Evolutionary conservation across 2,797 vertebrate species (phyloP).

Genomic region (Falco cherrug): DNA sequence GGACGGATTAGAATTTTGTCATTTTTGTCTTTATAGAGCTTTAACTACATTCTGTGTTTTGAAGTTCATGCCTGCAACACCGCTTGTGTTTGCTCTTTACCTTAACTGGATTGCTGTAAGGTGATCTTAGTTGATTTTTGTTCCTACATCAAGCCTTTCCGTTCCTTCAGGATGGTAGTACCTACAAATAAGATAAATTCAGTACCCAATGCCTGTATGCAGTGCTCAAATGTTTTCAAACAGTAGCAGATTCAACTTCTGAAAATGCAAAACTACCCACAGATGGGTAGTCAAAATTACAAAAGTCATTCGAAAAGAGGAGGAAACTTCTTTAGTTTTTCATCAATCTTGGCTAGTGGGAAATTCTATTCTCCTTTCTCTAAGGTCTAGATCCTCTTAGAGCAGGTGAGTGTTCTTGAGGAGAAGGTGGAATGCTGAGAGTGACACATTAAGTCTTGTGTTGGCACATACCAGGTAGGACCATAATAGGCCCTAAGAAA

Average conservation of each 20-base stretch:
- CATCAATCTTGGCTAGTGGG: background rate
- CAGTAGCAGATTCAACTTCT: background rate
- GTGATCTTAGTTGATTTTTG: background rate
- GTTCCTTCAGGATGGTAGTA: background rate
- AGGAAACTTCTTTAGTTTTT: background rate
- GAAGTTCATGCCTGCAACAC: background rate
- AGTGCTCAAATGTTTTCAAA: background rate
- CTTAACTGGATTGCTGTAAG: background rate
- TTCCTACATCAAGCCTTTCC: background rate
- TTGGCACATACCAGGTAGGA: background rate
- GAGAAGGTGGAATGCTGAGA: background rate
- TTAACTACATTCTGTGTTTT: background rate
- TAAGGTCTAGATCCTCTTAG: background rate
- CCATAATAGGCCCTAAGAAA: background rate
- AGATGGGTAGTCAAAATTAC: background rate
- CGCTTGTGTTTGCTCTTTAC: background rate
- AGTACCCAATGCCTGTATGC: background rate
- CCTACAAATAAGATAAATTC: background rate
- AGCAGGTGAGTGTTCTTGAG: background rate
- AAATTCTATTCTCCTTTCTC: background rate
- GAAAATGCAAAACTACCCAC: background rate
- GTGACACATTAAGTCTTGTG: conserved; percentile 5
- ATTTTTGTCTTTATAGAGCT: background rate
- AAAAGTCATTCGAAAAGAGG: background rate
- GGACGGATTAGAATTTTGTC: background rate